Conservation (phyloP, 2,113 vertebrate genomes). For the Oncorhynchus mykiss region DNA sequence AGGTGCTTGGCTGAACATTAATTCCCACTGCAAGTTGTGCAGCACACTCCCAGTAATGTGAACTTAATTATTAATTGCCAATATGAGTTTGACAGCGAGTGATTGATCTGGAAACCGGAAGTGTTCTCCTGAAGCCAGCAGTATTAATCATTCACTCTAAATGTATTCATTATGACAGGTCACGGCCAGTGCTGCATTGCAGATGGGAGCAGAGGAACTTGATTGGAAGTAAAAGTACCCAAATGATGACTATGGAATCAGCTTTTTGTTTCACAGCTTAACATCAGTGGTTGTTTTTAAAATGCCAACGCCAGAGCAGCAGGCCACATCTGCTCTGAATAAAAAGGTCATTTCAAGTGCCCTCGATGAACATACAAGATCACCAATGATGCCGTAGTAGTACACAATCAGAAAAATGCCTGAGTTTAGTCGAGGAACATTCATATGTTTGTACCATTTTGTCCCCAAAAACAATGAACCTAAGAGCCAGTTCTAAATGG, state of each 20-base stretch:
- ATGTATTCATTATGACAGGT: constrained; percentile 63
- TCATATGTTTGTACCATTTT: background rate
- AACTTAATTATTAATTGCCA: constrained; percentile 60
- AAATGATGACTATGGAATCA: constrained; percentile 48
- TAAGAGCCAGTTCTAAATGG: background rate
- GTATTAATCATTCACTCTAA: constrained; percentile 60
- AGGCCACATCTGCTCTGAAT: background rate
- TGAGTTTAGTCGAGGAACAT: background rate
- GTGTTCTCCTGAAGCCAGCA: constrained; percentile 29
- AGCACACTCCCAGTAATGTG: constrained; percentile 26
- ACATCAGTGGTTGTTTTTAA: background rate
- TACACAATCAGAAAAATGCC: background rate
- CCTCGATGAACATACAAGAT: background rate
- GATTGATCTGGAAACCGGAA: constrained; percentile 57
- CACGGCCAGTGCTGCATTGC: constrained; percentile 56
- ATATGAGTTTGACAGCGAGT: constrained; percentile 61
- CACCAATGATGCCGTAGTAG: background rate
- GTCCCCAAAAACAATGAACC: background rate
- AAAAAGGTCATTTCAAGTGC: background rate
- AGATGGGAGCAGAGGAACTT: constrained; percentile 31
- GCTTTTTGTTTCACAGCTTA: constrained; percentile 32
- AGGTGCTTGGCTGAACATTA: background rate
- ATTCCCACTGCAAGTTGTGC: constrained; percentile 13
- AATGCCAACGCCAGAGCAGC: background rate
- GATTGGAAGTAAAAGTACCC: constrained; percentile 37